Evolutionary conservation across 2,888 invertebrate genomes (phyloP).

Genomic region (Drosophila infuscata): DNA sequence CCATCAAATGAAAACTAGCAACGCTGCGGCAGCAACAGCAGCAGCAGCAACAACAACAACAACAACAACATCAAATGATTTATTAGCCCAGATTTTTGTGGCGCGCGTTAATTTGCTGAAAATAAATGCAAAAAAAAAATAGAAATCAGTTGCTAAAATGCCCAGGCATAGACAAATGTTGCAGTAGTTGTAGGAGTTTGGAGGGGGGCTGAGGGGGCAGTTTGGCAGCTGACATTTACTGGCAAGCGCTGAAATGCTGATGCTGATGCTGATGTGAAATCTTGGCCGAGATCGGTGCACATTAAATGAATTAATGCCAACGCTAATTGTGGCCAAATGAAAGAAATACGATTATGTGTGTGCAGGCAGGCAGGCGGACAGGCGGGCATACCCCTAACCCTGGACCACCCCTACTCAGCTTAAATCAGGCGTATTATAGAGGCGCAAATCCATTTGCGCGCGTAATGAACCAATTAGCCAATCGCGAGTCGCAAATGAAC

Average conservation of each 20-base stretch:
- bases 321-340: slow-evolving; percentile 71
- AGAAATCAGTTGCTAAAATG: slow-evolving; percentile 20
- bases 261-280: slow-evolving; percentile 29
- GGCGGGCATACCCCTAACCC: background rate
- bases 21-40: slow-evolving; percentile 15
- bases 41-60: slow-evolving; percentile 24
- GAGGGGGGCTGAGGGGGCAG: slow-evolving; percentile 15
- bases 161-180: slow-evolving; percentile 42
- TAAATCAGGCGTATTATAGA: slow-evolving; percentile 74
- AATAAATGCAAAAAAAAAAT: slow-evolving; percentile 66
- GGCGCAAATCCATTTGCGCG: slow-evolving; percentile 82
- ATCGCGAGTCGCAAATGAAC: slow-evolving; percentile 52
- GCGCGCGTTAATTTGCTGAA: slow-evolving; percentile 78
- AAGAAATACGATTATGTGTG: slow-evolving; percentile 57
- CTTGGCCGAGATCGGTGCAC: slow-evolving; percentile 45
- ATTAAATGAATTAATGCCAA: slow-evolving; percentile 74
- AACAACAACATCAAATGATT: slow-evolving; percentile 74
- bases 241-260: slow-evolving; percentile 75
- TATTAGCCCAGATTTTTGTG: slow-evolving; percentile 72
- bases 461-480: slow-evolving; percentile 83
- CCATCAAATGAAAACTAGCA: slow-evolving; percentile 45
- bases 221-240: slow-evolving; percentile 78
- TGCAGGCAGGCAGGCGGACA: background rate
- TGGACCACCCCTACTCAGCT: slow-evolving; percentile 10
- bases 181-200: slow-evolving; percentile 16